These are phyloP conservation scores for Centropus unirufus DNA, from an alignment of 2,113 vertebrate species.

Conservation along the genomic window DNA sequence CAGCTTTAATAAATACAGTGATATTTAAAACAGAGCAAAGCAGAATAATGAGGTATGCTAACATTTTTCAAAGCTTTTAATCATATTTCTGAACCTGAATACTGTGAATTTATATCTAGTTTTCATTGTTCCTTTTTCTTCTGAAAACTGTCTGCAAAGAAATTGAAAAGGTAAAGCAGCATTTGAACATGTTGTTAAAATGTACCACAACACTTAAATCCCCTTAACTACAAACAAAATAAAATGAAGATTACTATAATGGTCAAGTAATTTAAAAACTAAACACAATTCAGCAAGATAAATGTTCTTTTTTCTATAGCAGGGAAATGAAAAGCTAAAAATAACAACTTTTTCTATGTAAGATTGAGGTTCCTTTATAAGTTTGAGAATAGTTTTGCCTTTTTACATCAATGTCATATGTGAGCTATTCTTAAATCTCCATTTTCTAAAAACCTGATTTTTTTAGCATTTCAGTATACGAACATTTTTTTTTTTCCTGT, in stretches of 20 bases:
- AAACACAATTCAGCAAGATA: neutral
- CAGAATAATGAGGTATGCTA: constrained; percentile 37
- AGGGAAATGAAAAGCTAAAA: constrained; percentile 4
- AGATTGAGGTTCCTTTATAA: neutral
- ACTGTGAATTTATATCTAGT: neutral
- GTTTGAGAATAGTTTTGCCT: neutral
- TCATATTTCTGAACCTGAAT: neutral
- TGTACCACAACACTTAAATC: neutral
- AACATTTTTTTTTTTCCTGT: neutral
- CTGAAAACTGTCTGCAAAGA: neutral
- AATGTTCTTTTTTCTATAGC: neutral
- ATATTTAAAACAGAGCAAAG: constrained; percentile 66
- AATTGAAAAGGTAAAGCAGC: neutral
- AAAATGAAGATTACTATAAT: neutral
- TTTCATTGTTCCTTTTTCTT: neutral
- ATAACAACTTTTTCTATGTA: neutral
- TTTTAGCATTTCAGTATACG: neutral
- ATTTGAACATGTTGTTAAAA: neutral
- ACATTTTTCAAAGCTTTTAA: constrained; percentile 47
- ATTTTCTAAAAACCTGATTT: neutral
- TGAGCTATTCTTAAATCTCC: neutral
- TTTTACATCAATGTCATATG: neutral
- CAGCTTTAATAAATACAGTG: constrained; percentile 42
- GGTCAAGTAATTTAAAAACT: neutral
- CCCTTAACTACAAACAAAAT: neutral